These are phyloP conservation scores for Drosophila nikananu DNA, from an alignment of 1,140 invertebrate genomes.

Conservation along the genomic window DNA sequence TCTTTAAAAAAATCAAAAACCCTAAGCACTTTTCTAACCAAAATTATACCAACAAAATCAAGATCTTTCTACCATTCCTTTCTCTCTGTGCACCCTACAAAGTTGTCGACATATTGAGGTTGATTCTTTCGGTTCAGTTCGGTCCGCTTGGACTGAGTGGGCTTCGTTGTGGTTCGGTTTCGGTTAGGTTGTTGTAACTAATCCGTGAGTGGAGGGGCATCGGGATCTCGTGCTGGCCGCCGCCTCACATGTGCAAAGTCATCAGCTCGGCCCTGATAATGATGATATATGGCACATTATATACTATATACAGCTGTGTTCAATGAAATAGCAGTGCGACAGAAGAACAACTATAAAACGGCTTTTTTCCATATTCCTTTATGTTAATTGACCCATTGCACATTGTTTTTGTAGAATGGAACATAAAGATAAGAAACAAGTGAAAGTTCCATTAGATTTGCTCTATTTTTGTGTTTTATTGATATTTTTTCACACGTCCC, in stretches of 20 bases:
- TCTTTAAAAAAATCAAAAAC: not conserved
- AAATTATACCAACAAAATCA: not conserved
- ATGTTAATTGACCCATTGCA: no score
- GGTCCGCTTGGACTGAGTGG: not conserved
- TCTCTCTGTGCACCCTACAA: slow-evolving; percentile 49
- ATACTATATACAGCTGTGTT: slow-evolving; percentile 25
- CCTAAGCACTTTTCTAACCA: not conserved
- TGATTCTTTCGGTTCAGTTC: slow-evolving; percentile 62
- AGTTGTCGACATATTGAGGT: slow-evolving; percentile 82
- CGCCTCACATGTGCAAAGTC: slow-evolving; percentile 82
- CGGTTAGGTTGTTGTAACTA: slow-evolving; percentile 62
- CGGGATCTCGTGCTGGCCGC: slow-evolving; percentile 42
- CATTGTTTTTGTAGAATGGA: no score
- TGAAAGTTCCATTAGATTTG: no score
- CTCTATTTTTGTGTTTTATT: no score
- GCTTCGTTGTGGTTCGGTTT: slow-evolving; percentile 30
- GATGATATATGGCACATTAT: slow-evolving; percentile 79
- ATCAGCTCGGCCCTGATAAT: slow-evolving; percentile 76
- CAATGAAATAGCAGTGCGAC: no score
- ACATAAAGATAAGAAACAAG: no score
- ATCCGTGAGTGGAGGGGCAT: slow-evolving; percentile 47
- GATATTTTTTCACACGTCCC: no score
- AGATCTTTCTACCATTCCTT: not conserved
- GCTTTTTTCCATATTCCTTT: no score
- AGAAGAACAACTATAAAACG: no score